Percentiles rank a stretch among this genome's conserved stretches.
Evolutionary conservation across 2,797 vertebrate genomes (phyloP).

Genomic region (Fistularia tabacaria): DNA sequence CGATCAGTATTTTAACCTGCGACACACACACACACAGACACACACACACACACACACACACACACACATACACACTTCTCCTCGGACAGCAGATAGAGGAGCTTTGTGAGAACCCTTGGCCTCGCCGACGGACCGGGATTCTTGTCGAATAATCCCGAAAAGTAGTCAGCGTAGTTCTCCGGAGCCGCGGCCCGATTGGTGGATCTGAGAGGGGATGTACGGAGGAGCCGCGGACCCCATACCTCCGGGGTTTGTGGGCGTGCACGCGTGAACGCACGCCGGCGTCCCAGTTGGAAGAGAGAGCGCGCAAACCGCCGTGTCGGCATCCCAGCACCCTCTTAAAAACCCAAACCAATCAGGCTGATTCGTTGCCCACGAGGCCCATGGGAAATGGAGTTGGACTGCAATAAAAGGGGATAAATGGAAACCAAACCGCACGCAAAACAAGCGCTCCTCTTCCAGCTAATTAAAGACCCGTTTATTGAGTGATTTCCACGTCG

Average conservation of each 20-base stretch:
- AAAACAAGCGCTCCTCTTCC: neutral
- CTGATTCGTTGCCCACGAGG: constrained; percentile 26
- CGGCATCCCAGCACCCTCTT: constrained; percentile 12
- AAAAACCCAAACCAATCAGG: constrained; percentile 43
- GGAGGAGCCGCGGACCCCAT: no score
- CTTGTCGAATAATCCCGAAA: constrained; percentile 15
- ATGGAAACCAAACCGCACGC: neutral
- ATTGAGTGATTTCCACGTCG: no score
- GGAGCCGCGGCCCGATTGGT: constrained; percentile 12
- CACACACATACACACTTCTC: no score
- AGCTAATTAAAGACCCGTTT: neutral
- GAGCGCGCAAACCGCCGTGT: constrained; percentile 16
- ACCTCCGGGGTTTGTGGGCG: no score
- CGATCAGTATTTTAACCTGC: constrained; percentile 70
- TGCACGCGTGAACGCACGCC: neutral
- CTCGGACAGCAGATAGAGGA: constrained; percentile 37
- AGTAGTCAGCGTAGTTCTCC: no score
- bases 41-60: constrained; percentile 15
- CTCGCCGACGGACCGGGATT: constrained; percentile 34
- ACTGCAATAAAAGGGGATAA: constrained; percentile 17
- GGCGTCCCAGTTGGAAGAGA: constrained; percentile 4
- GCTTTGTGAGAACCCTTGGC: constrained; percentile 50
- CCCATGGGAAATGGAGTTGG: constrained; percentile 39
- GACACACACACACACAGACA: constrained; percentile 45
- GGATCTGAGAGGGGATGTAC: constrained; percentile 2